These are phyloP conservation scores for Trinectes maculatus DNA, from an alignment of 2,113 vertebrate genomes.

Conservation along the genomic window DNA sequence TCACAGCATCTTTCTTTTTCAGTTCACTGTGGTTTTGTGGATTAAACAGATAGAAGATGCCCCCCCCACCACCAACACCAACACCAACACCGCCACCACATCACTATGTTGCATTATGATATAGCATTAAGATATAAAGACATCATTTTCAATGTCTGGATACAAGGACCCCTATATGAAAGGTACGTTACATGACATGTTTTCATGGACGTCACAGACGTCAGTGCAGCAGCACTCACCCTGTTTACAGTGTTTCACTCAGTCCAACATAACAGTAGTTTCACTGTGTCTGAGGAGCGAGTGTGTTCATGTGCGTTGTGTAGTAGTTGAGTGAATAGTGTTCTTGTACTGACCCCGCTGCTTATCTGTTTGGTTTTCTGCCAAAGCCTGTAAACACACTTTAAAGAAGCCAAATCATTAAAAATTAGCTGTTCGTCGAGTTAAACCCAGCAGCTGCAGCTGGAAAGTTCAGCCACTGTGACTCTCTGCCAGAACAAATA, in stretches of 20 bases:
- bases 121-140: neutral
- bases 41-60: no score
- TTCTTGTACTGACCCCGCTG: conserved; percentile 55
- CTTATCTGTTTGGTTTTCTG: conserved; percentile 58
- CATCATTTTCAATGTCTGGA: neutral
- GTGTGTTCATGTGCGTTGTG: conserved; percentile 33
- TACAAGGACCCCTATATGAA: neutral
- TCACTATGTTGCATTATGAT: neutral
- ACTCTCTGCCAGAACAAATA: conserved; percentile 32
- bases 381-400: conserved; percentile 49
- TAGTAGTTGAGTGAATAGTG: conserved; percentile 41
- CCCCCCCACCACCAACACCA: no score
- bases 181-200: neutral
- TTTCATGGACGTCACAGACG: conserved; percentile 34
- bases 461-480: conserved; percentile 29
- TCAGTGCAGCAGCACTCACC: conserved; percentile 38
- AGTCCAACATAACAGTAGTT: conserved; percentile 29
- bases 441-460: conserved; percentile 39
- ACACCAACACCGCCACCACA: neutral
- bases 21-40: neutral
- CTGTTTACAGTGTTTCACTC: conserved; percentile 37
- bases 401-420: conserved; percentile 37
- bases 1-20: neutral
- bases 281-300: conserved; percentile 43
- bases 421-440: conserved; percentile 34